These are phyloP conservation scores for Tupiocoris notatus DNA, from an alignment of 2,888 invertebrate species.

Conservation along the genomic window DNA sequence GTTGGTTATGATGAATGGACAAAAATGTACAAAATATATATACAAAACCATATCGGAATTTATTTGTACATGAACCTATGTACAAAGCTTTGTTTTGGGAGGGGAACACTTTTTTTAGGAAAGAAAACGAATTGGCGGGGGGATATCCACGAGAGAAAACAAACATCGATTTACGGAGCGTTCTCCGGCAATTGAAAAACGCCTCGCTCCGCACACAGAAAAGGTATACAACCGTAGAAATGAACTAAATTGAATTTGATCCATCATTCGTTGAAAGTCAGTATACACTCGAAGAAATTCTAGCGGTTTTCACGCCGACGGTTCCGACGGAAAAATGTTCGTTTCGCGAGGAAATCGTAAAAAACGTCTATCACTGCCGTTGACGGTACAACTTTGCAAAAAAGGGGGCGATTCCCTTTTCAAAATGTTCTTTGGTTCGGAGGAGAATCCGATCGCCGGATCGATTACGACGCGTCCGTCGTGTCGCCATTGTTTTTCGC, in stretches of 20 bases:
- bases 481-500: not conserved
- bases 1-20: slow-evolving; percentile 48
- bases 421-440: slow-evolving; percentile 20
- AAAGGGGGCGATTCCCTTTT: too few species aligned
- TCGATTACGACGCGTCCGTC: not conserved
- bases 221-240: not conserved
- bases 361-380: not conserved
- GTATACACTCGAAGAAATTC: not conserved
- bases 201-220: not conserved
- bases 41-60: slow-evolving; percentile 41
- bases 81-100: not conserved
- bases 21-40: slow-evolving; percentile 49
- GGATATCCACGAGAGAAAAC: not conserved
- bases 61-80: not conserved
- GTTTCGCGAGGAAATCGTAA: not conserved
- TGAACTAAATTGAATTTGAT: not conserved
- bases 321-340: not conserved
- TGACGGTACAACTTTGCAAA: not conserved
- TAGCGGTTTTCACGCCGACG: not conserved
- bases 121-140: not conserved
- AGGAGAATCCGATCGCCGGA: not conserved
- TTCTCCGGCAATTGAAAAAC: too few species aligned
- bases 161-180: too few species aligned
- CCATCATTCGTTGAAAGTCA: too few species aligned
- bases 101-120: not conserved